These are phyloP conservation scores for Anniella stebbinsi DNA, from an alignment of 2,797 vertebrate species.

Conservation along the genomic window DNA sequence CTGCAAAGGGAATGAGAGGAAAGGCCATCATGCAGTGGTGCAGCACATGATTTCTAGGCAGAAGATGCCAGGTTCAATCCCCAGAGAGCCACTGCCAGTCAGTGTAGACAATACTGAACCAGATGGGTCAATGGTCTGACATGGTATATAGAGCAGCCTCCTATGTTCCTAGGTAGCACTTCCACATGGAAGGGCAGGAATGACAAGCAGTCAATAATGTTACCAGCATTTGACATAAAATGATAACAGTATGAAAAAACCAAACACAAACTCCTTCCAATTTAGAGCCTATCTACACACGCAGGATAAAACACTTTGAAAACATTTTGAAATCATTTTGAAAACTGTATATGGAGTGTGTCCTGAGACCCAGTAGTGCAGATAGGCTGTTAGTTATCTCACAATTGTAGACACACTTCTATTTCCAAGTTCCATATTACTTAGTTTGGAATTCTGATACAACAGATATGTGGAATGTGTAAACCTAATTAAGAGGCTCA, in stretches of 20 bases:
- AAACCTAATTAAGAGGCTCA: neutral
- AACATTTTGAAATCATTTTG: too few species aligned
- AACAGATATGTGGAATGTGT: conserved; percentile 44
- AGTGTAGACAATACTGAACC: neutral
- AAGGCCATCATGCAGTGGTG: too few species aligned
- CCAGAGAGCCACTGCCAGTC: neutral
- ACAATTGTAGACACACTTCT: neutral
- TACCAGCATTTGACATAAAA: neutral
- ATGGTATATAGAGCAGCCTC: too few species aligned
- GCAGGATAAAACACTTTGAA: too few species aligned
- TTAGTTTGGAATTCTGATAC: conserved; percentile 46
- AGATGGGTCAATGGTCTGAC: neutral
- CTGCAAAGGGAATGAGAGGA: neutral
- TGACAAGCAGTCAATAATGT: neutral
- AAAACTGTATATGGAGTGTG: too few species aligned
- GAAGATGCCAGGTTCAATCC: neutral
- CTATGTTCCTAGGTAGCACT: neutral
- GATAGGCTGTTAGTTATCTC: too few species aligned
- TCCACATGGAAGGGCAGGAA: neutral
- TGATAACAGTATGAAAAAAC: neutral
- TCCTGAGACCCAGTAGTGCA: too few species aligned
- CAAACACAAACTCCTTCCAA: conserved; percentile 19
- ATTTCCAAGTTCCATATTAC: conserved; percentile 31
- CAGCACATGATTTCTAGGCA: too few species aligned
- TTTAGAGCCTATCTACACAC: too few species aligned